Base-by-base conservation (phyloP, 2,888 invertebrate species). In the Eubasilissa splendida region DNA sequence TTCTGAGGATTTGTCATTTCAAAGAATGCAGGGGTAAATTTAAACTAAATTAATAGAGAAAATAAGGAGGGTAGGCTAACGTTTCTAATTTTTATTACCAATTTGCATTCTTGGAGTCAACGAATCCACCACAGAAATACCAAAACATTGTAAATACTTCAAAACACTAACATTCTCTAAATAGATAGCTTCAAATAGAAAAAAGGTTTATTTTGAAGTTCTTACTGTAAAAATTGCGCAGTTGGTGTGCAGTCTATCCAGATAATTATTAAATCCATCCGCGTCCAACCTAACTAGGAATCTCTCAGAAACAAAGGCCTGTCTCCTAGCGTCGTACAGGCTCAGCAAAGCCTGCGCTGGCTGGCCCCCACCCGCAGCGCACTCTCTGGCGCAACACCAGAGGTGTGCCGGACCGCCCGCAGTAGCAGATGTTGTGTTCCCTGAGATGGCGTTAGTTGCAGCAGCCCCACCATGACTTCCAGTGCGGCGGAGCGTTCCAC, bases 261-360 rank as follows among this genome's bases (percentile, higher is more conserved):
- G 93, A 87, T 97, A 96, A 88, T 96, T 96, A 14, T 96, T 95
- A 88, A 96, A 96, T 12, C 97, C 97, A 86, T 97, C 96, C 88
- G 96, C 96, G 84, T 96, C 95, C 88, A 97, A 95, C 87, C 94
- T 93, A 85, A 97, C 96, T 86, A 97, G 91, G 90, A 97, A 97
- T 84, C 97, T 91, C 88, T 98, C 98, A 79, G 97, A 96, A 82
- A 97, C 91, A 84, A 95, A 96, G 85, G 94, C 94, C 85, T 92
- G 93, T 85, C 94, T 92, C 85, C 93, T 92, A 31, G 94, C 93
- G 87, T 98, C 97, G 87, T 96, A 97, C 0, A 97, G 89, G 86
- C 95, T 96, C 85, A 98, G 95, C 85, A 96, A 94, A 14, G 97
- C 93, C 88, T 97, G 82, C 31, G 82, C 97, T 0, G 96, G 95